Conservation (phyloP, 2,888 invertebrate species). For the Epistrophella euchroma region DNA sequence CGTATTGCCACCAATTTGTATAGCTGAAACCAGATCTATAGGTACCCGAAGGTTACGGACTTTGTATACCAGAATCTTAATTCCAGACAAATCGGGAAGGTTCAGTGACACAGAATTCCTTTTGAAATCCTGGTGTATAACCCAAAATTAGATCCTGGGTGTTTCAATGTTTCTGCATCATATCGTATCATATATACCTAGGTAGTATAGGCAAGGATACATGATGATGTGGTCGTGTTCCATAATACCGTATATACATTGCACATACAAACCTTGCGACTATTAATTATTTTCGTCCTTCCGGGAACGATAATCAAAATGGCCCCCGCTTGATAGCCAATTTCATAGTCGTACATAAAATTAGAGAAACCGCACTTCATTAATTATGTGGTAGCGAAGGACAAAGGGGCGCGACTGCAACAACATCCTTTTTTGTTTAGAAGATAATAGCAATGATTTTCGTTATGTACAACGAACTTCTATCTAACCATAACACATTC, state of each 20-base stretch:
- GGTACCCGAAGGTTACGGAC: slow-evolving; percentile 14
- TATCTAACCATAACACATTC: slow-evolving; percentile 39
- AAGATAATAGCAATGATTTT: slow-evolving; percentile 57
- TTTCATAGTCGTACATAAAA: slow-evolving; percentile 72
- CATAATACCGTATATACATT: background rate
- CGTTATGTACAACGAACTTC: slow-evolving; percentile 6
- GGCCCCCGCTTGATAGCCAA: slow-evolving; percentile 71
- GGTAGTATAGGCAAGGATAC: background rate
- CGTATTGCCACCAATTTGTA: slow-evolving; percentile 58
- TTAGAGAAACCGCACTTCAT: slow-evolving; percentile 74
- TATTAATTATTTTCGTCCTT: slow-evolving; percentile 73
- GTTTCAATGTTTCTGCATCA: slow-evolving; percentile 8
- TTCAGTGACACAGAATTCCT: slow-evolving; percentile 19
- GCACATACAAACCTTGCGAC: slow-evolving; percentile 32
- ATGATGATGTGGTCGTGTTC: slow-evolving; percentile 17
- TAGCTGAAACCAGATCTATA: slow-evolving; percentile 41
- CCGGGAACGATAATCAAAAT: slow-evolving; percentile 73
- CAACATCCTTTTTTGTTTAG: slow-evolving; percentile 30
- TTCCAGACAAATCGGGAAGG: slow-evolving; percentile 6
- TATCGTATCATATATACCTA: background rate
- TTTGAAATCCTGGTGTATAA: slow-evolving; percentile 5
- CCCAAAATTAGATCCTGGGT: slow-evolving; percentile 29
- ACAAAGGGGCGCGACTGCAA: slow-evolving; percentile 7
- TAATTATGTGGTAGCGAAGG: slow-evolving; percentile 56
- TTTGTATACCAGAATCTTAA: background rate